Percentiles rank a stretch among this genome's conserved stretches.
Conservation (phyloP, 1,140 invertebrate genomes). For the Arion vulgaris region DNA sequence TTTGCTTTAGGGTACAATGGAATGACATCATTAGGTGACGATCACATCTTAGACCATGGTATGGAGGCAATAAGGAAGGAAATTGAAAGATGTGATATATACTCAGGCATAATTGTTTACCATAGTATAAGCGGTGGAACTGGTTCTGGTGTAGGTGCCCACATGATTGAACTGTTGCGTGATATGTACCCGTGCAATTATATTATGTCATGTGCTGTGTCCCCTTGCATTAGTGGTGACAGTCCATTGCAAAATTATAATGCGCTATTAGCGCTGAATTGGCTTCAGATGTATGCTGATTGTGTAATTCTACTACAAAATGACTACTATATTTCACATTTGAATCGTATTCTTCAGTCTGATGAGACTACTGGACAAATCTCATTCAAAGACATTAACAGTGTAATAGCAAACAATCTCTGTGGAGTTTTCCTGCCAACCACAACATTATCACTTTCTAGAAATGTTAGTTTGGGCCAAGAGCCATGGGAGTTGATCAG, state of each 20-base stretch:
- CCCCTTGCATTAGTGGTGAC: constrained; percentile 66
- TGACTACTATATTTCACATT: constrained; percentile 58
- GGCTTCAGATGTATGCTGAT: constrained; percentile 56
- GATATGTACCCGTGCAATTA: constrained; percentile 65
- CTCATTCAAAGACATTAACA: constrained; percentile 63
- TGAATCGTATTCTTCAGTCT: constrained; percentile 64
- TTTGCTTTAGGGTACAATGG: constrained; percentile 70
- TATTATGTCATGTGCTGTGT: constrained; percentile 66
- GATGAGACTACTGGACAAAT: constrained; percentile 48
- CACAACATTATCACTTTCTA: constrained; percentile 57
- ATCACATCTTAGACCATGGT: constrained; percentile 59
- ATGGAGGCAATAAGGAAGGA: constrained; percentile 62
- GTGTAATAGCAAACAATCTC: constrained; percentile 58
- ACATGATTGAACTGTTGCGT: constrained; percentile 59
- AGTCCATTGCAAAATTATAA: constrained; percentile 71
- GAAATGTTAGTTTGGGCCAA: constrained; percentile 58
- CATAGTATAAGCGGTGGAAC: constrained; percentile 70
- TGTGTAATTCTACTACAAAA: constrained; percentile 47
- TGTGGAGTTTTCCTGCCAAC: constrained; percentile 65
- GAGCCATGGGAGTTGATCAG: constrained; percentile 68
- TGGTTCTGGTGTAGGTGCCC: constrained; percentile 68
- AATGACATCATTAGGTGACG: constrained; percentile 53
- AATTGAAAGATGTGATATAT: constrained; percentile 65
- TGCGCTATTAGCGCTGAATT: constrained; percentile 59
- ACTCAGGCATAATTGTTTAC: constrained; percentile 59